These are phyloP conservation scores for Gallinago paraguaiae DNA, from an alignment of 2,113 vertebrate species.

Conservation along the genomic window DNA sequence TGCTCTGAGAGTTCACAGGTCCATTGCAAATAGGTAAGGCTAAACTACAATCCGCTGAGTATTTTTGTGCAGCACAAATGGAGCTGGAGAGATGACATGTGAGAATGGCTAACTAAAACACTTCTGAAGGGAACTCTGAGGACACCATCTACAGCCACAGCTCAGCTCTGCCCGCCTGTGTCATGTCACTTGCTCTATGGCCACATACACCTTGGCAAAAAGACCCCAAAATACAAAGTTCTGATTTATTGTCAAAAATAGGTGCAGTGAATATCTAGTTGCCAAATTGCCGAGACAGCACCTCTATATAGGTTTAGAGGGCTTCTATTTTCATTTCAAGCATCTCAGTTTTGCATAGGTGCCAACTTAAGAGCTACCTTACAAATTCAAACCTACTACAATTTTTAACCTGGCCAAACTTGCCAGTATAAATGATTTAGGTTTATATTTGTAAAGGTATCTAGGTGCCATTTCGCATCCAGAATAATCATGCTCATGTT, in stretches of 20 bases:
- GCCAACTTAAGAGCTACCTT: not conserved
- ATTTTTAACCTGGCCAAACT: not conserved
- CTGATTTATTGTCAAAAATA: not conserved
- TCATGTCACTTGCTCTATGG: not conserved
- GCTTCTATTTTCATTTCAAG: not conserved
- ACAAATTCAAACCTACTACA: not conserved
- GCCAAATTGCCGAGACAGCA: not conserved
- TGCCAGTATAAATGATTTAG: not conserved
- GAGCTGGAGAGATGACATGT: not conserved
- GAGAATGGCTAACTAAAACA: not conserved
- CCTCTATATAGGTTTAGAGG: not conserved
- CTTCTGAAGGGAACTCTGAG: not conserved
- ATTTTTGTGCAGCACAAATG: not conserved
- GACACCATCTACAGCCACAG: not conserved
- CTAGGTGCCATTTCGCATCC: not conserved
- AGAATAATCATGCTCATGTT: not conserved
- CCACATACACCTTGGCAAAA: accelerated
- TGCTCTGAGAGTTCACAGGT: not conserved
- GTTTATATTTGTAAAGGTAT: not conserved
- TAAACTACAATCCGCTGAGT: not conserved
- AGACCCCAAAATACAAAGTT: not conserved
- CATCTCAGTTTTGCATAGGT: not conserved
- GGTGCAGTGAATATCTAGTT: not conserved
- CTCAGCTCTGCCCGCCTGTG: not conserved
- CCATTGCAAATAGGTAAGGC: not conserved